Conservation (phyloP, 2,797 vertebrate species). For the Sebastolobus alascanus region DNA sequence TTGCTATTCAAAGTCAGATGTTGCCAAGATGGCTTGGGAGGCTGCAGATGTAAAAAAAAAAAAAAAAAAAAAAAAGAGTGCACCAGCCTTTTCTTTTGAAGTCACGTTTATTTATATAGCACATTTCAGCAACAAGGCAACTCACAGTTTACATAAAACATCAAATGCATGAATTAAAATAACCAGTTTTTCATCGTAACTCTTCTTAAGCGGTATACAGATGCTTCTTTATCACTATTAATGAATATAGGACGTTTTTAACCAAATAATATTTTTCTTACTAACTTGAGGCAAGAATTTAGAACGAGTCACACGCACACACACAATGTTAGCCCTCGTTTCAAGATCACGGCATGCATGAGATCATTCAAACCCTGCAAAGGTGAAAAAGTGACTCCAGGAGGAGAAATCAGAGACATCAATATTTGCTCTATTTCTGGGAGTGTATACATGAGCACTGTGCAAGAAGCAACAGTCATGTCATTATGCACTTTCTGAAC, state of each 20-base stretch:
- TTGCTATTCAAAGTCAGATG: slow-evolving; percentile 65
- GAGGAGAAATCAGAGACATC: slow-evolving; percentile 60
- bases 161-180: background rate
- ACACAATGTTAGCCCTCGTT: background rate
- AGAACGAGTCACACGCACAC: background rate
- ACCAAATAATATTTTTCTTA: background rate
- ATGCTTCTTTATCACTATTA: background rate
- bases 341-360: background rate
- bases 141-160: background rate
- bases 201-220: background rate
- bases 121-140: background rate
- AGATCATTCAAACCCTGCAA: slow-evolving; percentile 31
- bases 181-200: background rate
- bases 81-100: slow-evolving; percentile 3
- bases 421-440: slow-evolving; percentile 73
- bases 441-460: slow-evolving; percentile 36
- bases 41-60: slow-evolving; percentile 26
- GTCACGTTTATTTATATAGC: background rate
- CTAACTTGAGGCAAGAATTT: background rate
- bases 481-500: slow-evolving; percentile 74
- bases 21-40: slow-evolving; percentile 38
- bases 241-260: background rate
- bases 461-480: slow-evolving; percentile 65
- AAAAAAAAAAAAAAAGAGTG: background rate
- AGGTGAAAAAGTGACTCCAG: slow-evolving; percentile 49